phyloP scores from a whole-genome alignment of 2,888 invertebrate species.

The Agonopterix alstromeriana region DNA sequence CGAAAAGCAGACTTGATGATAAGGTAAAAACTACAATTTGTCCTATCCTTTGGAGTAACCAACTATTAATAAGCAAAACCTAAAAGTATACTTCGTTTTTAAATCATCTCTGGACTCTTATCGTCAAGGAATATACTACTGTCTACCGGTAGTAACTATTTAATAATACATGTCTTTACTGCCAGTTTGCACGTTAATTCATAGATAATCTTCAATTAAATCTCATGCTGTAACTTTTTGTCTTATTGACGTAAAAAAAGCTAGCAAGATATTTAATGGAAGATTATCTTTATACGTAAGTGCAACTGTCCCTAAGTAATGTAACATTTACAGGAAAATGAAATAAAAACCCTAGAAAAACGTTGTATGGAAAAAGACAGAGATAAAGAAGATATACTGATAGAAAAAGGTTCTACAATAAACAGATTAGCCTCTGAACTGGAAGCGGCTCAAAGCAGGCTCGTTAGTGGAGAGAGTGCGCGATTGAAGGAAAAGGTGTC shows the following conservation, averaged over 20 bases:
- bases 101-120: no score
- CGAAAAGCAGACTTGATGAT: constrained; percentile 71
- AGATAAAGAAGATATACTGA: constrained; percentile 77
- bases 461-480: constrained; percentile 50
- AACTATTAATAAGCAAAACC: no score
- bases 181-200: no score
- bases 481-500: constrained; percentile 60
- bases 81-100: no score
- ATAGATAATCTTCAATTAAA: background rate
- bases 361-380: constrained; percentile 75
- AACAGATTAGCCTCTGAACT: constrained; percentile 78
- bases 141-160: no score
- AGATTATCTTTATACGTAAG: no score
- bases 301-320: background rate
- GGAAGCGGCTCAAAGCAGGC: constrained; percentile 76
- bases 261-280: background rate
- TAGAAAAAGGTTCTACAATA: constrained; percentile 79
- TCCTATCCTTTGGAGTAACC: no score
- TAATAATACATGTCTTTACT: no score
- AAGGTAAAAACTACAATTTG: constrained; percentile 49
- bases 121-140: no score
- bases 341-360: constrained; percentile 70
- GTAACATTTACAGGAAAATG: constrained; percentile 48
- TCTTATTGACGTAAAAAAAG: background rate
- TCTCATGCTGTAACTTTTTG: background rate